These are phyloP conservation scores for Drosophila fungiperda DNA, from an alignment of 2,888 invertebrate species.

Conservation along the genomic window DNA sequence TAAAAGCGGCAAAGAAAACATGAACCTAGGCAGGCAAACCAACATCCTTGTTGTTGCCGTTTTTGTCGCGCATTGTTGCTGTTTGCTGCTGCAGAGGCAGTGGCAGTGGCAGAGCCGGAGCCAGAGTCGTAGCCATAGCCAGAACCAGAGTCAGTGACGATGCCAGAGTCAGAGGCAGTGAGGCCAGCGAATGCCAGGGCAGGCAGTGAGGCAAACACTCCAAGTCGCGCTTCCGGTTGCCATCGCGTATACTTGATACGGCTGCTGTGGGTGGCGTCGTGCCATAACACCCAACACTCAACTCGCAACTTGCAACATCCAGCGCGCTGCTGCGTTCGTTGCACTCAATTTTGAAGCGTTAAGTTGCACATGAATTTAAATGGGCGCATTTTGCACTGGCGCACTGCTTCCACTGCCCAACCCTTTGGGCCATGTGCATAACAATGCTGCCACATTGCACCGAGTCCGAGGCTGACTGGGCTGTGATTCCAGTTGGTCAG, in stretches of 20 bases:
- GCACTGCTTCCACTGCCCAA: constrained; percentile 6
- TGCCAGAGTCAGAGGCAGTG: constrained; percentile 36
- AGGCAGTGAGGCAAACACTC: constrained; percentile 75
- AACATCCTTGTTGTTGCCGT: constrained; percentile 66
- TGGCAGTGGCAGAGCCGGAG: not conserved
- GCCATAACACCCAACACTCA: constrained; percentile 19
- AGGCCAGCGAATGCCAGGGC: constrained; percentile 2
- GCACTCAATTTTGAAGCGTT: constrained; percentile 81
- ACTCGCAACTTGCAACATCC: constrained; percentile 13
- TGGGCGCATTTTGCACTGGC: constrained; percentile 36
- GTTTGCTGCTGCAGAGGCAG: constrained; percentile 24
- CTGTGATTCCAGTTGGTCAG: constrained; percentile 45
- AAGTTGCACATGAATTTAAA: constrained; percentile 82
- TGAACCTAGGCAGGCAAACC: constrained; percentile 76
- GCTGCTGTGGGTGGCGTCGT: constrained; percentile 54
- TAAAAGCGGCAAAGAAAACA: constrained; percentile 81
- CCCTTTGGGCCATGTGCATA: constrained; percentile 18
- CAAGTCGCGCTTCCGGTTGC: constrained; percentile 78
- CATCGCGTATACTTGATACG: constrained; percentile 77
- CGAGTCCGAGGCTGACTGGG: constrained; percentile 1
- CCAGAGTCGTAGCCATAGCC: not conserved
- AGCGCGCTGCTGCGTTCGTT: constrained; percentile 71
- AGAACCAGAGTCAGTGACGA: not conserved
- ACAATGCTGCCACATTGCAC: constrained; percentile 41
- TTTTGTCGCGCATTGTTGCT: constrained; percentile 74